These are phyloP conservation scores for Pristionchus fissidentatus DNA, from an alignment of 2,888 invertebrate genomes.

Conservation along the genomic window DNA sequence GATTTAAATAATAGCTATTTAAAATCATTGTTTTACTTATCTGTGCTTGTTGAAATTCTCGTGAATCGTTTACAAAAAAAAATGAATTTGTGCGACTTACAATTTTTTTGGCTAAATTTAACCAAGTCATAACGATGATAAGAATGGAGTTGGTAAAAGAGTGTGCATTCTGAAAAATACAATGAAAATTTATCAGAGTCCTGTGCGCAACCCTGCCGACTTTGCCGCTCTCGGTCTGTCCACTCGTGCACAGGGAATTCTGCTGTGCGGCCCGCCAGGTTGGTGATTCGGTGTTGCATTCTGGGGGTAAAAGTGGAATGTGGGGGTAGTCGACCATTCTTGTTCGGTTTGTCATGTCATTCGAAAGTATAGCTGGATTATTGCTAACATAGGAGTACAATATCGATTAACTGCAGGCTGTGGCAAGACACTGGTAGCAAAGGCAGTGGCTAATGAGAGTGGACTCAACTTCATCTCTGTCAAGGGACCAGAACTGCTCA, in stretches of 20 bases:
- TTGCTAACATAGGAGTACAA: not conserved
- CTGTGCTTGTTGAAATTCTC: not conserved
- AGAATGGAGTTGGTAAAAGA: not conserved
- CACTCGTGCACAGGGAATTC: conserved; percentile 85
- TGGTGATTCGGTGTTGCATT: conserved; percentile 68
- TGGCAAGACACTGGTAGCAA: conserved; percentile 92
- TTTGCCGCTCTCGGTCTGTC: conserved; percentile 86
- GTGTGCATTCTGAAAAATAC: not conserved
- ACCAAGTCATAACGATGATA: not conserved
- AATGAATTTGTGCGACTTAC: too few species aligned
- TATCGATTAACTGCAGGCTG: conserved; percentile 80
- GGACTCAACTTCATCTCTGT: conserved; percentile 98
- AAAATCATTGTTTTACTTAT: not conserved
- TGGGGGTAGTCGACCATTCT: too few species aligned
- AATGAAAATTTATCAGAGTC: conserved; percentile 81
- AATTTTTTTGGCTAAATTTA: too few species aligned
- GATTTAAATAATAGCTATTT: not conserved
- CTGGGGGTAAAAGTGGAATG: too few species aligned
- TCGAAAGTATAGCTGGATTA: not conserved
- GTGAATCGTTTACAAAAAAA: too few species aligned
- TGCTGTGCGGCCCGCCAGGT: conserved; percentile 96
- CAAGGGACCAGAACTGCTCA: conserved; percentile 96
- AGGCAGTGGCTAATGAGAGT: conserved; percentile 98
- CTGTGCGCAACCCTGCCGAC: conserved; percentile 88
- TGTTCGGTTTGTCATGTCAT: not conserved